Conservation (phyloP, 2,797 vertebrate species). For the Anas capensis region DNA sequence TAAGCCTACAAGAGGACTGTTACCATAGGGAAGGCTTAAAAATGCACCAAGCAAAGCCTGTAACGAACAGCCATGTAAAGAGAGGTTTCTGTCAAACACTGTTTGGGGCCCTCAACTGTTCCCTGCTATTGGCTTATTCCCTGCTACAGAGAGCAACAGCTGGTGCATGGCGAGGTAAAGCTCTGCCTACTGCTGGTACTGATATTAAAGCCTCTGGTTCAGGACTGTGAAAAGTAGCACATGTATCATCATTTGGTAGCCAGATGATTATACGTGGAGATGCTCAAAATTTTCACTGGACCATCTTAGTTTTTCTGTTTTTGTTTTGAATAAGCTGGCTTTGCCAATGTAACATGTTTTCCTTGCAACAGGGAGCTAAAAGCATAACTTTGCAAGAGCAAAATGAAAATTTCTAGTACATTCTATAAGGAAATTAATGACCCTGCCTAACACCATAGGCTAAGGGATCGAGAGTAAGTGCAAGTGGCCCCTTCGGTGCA, state of each 20-base stretch:
- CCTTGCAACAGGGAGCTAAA: background rate
- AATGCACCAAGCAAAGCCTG: background rate
- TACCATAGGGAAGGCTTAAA: background rate
- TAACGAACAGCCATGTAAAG: background rate
- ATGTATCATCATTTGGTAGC: background rate
- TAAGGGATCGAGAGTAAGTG: no score
- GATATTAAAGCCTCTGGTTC: fast-evolving
- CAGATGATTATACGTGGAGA: background rate
- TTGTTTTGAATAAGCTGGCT: background rate
- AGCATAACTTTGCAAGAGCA: background rate
- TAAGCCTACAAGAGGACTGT: background rate
- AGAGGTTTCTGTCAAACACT: background rate
- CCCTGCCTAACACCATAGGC: background rate
- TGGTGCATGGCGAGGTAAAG: background rate
- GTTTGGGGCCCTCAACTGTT: background rate
- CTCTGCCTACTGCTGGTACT: background rate
- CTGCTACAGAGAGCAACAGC: background rate
- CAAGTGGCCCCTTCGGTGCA: background rate
- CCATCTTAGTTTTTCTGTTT: background rate
- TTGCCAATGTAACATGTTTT: background rate
- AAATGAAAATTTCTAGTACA: background rate
- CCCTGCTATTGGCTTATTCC: background rate
- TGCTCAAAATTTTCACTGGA: background rate
- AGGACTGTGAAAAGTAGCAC: background rate
- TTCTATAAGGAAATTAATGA: background rate